Base-by-base conservation (phyloP, 2,888 invertebrate species). In the Oxystoma pomonae region DNA sequence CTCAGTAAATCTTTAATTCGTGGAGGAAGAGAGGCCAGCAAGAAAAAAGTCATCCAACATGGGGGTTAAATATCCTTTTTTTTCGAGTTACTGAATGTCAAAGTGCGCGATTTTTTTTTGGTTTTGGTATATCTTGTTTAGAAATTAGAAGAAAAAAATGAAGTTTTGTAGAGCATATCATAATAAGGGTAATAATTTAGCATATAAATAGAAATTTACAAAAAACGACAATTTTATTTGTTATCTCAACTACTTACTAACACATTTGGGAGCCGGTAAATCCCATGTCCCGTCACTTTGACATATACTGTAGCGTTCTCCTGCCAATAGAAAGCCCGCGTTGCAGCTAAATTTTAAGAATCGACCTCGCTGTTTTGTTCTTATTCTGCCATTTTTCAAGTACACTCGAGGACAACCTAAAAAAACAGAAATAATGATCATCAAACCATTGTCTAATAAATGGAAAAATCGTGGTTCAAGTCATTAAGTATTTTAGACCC, bases 281-380 rank as follows among this genome's bases (percentile, higher is more conserved):
- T 90, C 90, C 94, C 93, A 94, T n/a, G 80, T 75, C 0, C 90
- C 90, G 49, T 84, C 78, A 20, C 83, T 78, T 12, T 55, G 17
- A 75, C 93, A 94, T 17, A 87, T 88, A 17, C 88, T 85, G 70
- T 87, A 89, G 71, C 82, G 85, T 69, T 89, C 87, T 0, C 92
- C 93, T 0, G 88, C 83, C 35, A 92, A 80, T 50, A 83, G 81
- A 75, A 82, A 92, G 0, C 86, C 85, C 0, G 77, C 69, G 55
- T 78, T 75, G 74, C 92, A 92, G 17, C 75, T 74, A 74, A 85
- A 89, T 73, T 83, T 85, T n/a, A 84, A 83, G 49, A 87, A 79
- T 65, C 83, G 81, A 0, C 84, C 83, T 57, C 82, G 78, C 49
- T 81, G 81, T 35, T 85, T 78, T 7, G 72, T 71, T 61, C 73